phyloP scores from a whole-genome alignment of 1,140 invertebrate species.

The Cherax destructor region DNA sequence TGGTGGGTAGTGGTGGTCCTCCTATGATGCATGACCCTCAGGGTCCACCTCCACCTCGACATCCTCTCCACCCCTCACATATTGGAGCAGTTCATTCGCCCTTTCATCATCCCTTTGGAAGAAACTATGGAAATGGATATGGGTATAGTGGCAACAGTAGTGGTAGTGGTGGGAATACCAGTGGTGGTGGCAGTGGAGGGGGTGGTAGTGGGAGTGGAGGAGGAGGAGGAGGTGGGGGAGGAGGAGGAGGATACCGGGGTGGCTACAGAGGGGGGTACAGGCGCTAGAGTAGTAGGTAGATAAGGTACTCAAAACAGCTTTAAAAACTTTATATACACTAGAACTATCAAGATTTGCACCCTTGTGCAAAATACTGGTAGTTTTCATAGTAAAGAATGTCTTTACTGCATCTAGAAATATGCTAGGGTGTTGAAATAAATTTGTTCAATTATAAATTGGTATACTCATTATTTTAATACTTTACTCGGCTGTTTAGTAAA shows the following conservation, averaged over 20 bases:
- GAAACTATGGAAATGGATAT: constrained; percentile 38
- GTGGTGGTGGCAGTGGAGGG: constrained; percentile 29
- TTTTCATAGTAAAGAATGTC: too few relatives aligned
- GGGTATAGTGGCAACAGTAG: constrained; percentile 20
- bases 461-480: too few relatives aligned
- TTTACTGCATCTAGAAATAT: too few relatives aligned
- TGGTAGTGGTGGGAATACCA: neutral
- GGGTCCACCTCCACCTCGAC: constrained; percentile 31
- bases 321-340: neutral
- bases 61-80: constrained; percentile 52
- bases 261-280: neutral
- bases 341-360: neutral
- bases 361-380: neutral
- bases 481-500: too few relatives aligned
- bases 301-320: neutral
- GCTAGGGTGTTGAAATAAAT: too few relatives aligned
- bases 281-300: neutral
- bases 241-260: constrained; percentile 44
- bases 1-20: constrained; percentile 3
- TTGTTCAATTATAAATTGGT: too few relatives aligned
- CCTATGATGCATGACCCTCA: constrained; percentile 40
- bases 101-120: constrained; percentile 37
- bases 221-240: too few relatives aligned
- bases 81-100: constrained; percentile 6
- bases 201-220: constrained; percentile 22